phyloP scores from a whole-genome alignment of 2,113 vertebrate genomes.

The Lontra canadensis region DNA sequence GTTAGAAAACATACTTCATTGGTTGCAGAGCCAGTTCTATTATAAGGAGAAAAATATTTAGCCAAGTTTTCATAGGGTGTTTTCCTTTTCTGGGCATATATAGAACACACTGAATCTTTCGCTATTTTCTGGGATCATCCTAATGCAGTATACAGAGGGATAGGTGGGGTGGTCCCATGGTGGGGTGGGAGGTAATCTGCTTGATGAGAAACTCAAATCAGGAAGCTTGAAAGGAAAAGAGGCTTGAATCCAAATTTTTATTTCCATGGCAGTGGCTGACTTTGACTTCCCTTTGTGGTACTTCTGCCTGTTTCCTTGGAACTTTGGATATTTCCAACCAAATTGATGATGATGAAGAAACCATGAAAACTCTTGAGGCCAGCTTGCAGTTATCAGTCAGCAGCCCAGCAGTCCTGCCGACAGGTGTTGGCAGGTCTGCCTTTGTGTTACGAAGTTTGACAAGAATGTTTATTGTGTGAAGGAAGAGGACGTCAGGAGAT shows the following conservation, averaged over 20 bases:
- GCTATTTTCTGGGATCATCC: not conserved
- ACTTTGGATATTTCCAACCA: not conserved
- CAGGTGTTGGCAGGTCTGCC: too few relatives aligned
- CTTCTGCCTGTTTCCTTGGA: not conserved
- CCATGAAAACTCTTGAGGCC: not conserved
- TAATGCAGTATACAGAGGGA: not conserved
- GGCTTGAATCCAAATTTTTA: not conserved
- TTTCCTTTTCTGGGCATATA: not conserved
- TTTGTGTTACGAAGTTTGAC: not conserved
- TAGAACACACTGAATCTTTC: not conserved
- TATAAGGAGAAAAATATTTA: not conserved
- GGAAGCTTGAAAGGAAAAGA: not conserved
- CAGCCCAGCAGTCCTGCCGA: too few relatives aligned
- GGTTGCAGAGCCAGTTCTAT: not conserved
- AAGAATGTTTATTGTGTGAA: not conserved
- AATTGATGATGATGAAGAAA: not conserved
- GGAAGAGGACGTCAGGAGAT: not conserved
- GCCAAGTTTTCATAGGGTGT: not conserved
- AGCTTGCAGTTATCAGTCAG: not conserved
- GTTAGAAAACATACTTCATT: not conserved
- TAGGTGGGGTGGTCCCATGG: not conserved
- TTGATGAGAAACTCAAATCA: conserved; percentile 3
- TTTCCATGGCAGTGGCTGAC: not conserved
- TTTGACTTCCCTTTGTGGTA: not conserved
- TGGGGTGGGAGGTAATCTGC: not conserved